phyloP scores from a whole-genome alignment of 1,140 invertebrate species.

The Samia ricini region DNA sequence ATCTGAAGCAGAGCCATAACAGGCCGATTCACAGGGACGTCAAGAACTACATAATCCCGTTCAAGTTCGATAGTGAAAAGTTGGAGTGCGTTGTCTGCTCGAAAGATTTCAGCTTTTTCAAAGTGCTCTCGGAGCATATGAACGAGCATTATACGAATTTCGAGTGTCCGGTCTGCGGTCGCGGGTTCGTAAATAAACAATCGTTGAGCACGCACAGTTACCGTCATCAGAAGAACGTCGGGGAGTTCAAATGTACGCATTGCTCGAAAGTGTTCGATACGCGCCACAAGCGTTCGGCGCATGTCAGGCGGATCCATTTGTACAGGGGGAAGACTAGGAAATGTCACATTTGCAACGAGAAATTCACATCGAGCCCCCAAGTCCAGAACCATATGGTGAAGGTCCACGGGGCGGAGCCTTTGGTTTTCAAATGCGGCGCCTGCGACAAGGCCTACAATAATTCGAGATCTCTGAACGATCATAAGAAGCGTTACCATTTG shows the following conservation, averaged over 20 bases:
- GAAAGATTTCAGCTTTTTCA: slow-evolving; percentile 31
- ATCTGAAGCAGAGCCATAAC: slow-evolving; percentile 20
- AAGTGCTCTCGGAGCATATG: slow-evolving; percentile 46
- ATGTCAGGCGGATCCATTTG: slow-evolving; percentile 12
- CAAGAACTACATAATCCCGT: slow-evolving; percentile 38
- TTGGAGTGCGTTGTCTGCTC: slow-evolving; percentile 31
- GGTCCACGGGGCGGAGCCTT: slow-evolving; percentile 23
- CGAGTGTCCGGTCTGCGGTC: slow-evolving; percentile 45
- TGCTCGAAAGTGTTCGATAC: slow-evolving; percentile 18
- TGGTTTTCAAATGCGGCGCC: slow-evolving; percentile 27
- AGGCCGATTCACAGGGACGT: slow-evolving; percentile 30
- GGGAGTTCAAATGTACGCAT: slow-evolving; percentile 18
- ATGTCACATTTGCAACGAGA: slow-evolving; percentile 27
- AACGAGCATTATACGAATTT: slow-evolving; percentile 53
- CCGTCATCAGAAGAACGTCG: slow-evolving; percentile 45
- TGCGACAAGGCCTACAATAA: slow-evolving; percentile 30
- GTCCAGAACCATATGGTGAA: slow-evolving; percentile 30
- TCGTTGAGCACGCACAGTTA: slow-evolving; percentile 37
- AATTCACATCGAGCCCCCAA: slow-evolving; percentile 23
- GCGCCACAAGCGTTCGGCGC: background rate
- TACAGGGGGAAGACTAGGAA: slow-evolving; percentile 16
- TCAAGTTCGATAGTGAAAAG: slow-evolving; percentile 31
- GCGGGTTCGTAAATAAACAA: slow-evolving; percentile 41
- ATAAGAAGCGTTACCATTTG: slow-evolving; percentile 33
- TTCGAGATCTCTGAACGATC: slow-evolving; percentile 16